Base-by-base conservation (phyloP, 2,113 vertebrate genomes). In the Stigmatopora argus region DNA sequence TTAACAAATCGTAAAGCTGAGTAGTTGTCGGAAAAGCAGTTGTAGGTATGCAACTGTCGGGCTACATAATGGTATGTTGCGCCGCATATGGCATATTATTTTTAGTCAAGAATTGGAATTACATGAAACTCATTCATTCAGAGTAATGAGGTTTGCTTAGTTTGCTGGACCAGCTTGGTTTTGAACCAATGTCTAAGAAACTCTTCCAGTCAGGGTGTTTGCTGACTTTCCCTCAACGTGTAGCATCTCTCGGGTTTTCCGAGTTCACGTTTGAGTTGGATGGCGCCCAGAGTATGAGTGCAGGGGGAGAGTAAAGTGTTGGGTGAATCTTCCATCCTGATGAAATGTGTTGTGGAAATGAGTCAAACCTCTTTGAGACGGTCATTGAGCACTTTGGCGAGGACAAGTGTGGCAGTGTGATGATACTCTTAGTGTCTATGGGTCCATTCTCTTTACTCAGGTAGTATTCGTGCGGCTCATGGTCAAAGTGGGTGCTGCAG, bases 201-300 rank as follows among this genome's bases (percentile, higher is more conserved):
- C 84, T 69, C 81, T 89, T 72, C 67, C 75, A 80, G 76, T 74
- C 61, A 66, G 75, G 85, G 84, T 69, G 80, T 88, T 89, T 86
- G 86, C 86, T 53, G 78, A 80, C 75, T 84, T 88, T 85, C 82
- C 75, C 66, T 66, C 70, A 49, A 74, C 79, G 69, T 73, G 75
- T 81, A 83, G 79, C 85, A 87, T 88, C 74, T 87, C 63, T 60
- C 83, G 77, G 79, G 70, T 87, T 90, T 89, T 88, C 83, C 79
- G 66, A 83, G 87, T 89, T 89, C 83, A 84, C 77, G 69, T 90
- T 91, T 89, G 64, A 83, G 74, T 92, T 92, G 90, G 89, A 86
- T 35, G 10, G 21, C 14, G 62, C 76, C 77, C 80, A 78, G 59
- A 14, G 59, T 45, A 19, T 23, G 59, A 61, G 38, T 23, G 13